phyloP scores from a whole-genome alignment of 2,888 invertebrate species.

The Iphiclides podalirius region DNA sequence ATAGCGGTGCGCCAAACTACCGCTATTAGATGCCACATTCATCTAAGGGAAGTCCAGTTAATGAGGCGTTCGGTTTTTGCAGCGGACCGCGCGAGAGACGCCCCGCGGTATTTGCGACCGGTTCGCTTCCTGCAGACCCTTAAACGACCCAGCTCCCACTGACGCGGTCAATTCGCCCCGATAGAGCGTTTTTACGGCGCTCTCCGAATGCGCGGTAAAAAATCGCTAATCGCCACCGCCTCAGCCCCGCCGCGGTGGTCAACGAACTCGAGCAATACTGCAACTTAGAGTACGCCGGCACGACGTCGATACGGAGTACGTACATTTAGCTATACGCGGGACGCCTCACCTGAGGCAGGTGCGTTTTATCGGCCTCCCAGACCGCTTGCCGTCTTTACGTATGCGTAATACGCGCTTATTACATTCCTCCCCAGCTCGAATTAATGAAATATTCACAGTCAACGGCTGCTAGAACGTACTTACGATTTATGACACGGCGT shows the following conservation, averaged over 20 bases:
- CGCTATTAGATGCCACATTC: constrained; percentile 42
- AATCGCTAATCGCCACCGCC: constrained; percentile 43
- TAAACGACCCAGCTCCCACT: constrained; percentile 56
- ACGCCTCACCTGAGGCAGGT: constrained; percentile 29
- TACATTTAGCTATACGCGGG: constrained; percentile 1
- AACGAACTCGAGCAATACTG: constrained; percentile 41
- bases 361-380: constrained; percentile 40
- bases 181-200: constrained; percentile 48
- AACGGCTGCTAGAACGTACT: background rate
- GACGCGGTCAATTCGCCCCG: constrained; percentile 55
- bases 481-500: too few relatives aligned
- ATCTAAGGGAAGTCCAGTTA: constrained; percentile 50
- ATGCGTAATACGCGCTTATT: constrained; percentile 32
- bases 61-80: constrained; percentile 52
- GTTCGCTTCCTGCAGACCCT: constrained; percentile 66
- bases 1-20: constrained; percentile 41
- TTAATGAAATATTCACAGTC: constrained; percentile 31
- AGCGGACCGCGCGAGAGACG: constrained; percentile 40
- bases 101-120: constrained; percentile 44
- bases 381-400: constrained; percentile 32
- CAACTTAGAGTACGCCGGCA: background rate
- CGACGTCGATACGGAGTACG: background rate
- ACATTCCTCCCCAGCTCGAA: constrained; percentile 45
- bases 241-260: constrained; percentile 34
- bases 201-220: constrained; percentile 42